These are phyloP conservation scores for Mobula birostris DNA, from an alignment of 2,113 vertebrate species.

Conservation along the genomic window DNA sequence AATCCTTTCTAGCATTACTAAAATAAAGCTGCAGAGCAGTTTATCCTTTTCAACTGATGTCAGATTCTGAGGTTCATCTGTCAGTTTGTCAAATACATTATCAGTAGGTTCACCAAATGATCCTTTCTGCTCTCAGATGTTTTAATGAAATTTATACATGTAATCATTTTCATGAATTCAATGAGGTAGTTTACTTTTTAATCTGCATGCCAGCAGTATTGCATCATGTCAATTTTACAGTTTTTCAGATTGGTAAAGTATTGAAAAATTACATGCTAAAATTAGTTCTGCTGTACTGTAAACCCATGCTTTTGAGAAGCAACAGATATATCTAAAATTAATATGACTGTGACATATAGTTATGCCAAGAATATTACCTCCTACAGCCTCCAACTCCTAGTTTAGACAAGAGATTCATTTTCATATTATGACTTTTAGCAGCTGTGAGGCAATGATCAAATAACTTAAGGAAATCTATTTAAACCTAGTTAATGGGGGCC, in stretches of 20 bases:
- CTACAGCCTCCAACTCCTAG: background rate
- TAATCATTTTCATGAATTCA: background rate
- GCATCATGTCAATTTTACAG: background rate
- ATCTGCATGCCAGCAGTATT: background rate
- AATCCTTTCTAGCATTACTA: background rate
- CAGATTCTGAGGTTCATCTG: background rate
- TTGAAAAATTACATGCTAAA: background rate
- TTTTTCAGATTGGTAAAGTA: background rate
- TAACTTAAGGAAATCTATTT: background rate
- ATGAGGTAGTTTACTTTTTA: background rate
- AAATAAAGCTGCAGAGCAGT: background rate
- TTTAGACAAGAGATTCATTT: background rate
- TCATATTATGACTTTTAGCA: constrained; percentile 7
- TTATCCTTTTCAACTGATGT: background rate
- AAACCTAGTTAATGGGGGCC: background rate
- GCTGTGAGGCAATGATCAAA: background rate
- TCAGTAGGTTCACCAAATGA: background rate
- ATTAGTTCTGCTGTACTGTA: background rate
- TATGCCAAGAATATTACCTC: background rate
- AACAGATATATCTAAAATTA: constrained; percentile 12
- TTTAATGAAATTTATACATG: background rate
- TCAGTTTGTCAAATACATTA: background rate
- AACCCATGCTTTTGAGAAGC: background rate
- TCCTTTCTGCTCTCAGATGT: background rate
- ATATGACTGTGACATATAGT: constrained; percentile 4